Evolutionary conservation across 2,113 vertebrate species (phyloP).

Genomic region (Rhabdornis inornatus): DNA sequence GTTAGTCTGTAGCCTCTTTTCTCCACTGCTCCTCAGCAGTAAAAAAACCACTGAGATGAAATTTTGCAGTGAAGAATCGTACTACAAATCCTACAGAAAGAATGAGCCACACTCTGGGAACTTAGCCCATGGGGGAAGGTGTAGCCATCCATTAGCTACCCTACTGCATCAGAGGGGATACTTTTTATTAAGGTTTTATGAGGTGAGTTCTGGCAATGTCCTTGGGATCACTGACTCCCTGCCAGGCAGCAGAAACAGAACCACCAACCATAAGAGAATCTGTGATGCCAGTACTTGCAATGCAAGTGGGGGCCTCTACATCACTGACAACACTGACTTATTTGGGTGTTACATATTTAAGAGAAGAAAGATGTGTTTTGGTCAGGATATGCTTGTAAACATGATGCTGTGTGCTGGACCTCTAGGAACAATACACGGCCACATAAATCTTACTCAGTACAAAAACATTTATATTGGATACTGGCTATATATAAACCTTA

Average conservation of each 20-base stretch:
- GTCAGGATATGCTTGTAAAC: slow-evolving; percentile 34
- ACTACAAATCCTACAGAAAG: background rate
- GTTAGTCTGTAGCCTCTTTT: background rate
- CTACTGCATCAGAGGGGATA: background rate
- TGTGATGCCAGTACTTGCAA: background rate
- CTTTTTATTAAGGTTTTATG: background rate
- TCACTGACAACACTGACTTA: slow-evolving; percentile 36
- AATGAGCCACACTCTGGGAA: background rate
- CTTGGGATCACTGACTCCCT: background rate
- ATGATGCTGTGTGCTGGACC: background rate
- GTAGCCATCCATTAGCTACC: background rate
- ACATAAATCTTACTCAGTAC: background rate
- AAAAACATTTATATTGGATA: background rate
- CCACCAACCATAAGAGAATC: background rate
- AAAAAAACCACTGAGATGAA: background rate
- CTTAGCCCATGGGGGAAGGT: background rate
- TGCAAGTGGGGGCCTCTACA: background rate
- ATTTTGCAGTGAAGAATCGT: background rate
- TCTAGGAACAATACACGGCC: background rate
- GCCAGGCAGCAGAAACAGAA: background rate
- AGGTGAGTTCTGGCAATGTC: background rate
- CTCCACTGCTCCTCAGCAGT: background rate
- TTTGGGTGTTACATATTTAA: slow-evolving; percentile 17
- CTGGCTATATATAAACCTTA: background rate
- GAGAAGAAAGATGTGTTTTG: slow-evolving; percentile 1